A percentile compares a stretch with the other conserved stretches of the same genome.
These are phyloP conservation scores for Eulemur rubriventer DNA, from an alignment of 2,797 vertebrate genomes.

Conservation along the genomic window DNA sequence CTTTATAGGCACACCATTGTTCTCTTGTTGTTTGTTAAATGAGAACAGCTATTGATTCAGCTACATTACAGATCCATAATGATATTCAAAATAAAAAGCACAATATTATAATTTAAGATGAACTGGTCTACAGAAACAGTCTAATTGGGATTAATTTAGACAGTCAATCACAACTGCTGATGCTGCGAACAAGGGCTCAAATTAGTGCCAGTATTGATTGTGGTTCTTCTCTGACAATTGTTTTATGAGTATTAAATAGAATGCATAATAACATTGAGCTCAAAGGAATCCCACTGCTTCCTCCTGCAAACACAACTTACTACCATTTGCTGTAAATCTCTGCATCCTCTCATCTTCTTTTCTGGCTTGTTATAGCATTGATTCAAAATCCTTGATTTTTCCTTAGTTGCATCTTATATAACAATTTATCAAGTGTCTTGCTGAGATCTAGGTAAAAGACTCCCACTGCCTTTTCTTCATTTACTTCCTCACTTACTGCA, in stretches of 20 bases:
- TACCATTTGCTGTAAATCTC: background rate
- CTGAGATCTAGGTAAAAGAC: conserved; percentile 53
- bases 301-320: background rate
- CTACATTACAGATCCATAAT: background rate
- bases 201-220: background rate
- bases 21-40: conserved; percentile 11
- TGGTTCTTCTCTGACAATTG: conserved; percentile 26
- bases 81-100: conserved; percentile 38
- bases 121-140: background rate
- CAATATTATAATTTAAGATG: conserved; percentile 1
- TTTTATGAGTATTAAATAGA: conserved; percentile 48
- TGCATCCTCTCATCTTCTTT: conserved; percentile 31
- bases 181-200: background rate
- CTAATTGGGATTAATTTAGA: conserved; percentile 50
- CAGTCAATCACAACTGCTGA: conserved; percentile 15
- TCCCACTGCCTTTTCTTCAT: background rate
- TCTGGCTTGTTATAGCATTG: conserved; percentile 9
- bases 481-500: background rate
- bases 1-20: background rate
- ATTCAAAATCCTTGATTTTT: conserved; percentile 47
- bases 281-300: conserved; percentile 20
- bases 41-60: background rate
- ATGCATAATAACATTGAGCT: conserved; percentile 16
- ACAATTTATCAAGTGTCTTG: conserved; percentile 46
- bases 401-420: background rate